Conservation (phyloP, 2,888 invertebrate genomes). For the Ormyrus thymus region DNA sequence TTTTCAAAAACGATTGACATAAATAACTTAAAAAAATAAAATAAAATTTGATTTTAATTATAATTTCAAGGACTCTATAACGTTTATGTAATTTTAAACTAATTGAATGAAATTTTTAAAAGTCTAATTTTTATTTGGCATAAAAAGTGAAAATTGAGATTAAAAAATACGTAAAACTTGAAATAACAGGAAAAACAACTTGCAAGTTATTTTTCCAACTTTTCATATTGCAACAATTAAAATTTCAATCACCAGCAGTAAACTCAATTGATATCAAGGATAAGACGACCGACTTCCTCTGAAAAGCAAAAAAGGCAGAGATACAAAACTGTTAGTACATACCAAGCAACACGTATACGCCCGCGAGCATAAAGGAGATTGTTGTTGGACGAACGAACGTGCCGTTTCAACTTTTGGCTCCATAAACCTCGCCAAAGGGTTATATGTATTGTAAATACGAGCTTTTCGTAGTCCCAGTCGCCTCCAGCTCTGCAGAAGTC, state of each 20-base stretch:
- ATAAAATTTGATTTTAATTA: not conserved
- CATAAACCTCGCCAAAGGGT: constrained; percentile 21
- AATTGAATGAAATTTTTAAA: no score
- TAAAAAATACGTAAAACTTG: no score
- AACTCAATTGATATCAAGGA: not conserved
- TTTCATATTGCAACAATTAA: not conserved
- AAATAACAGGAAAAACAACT: no score
- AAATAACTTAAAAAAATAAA: not conserved
- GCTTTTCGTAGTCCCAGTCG: not conserved
- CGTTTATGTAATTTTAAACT: not conserved
- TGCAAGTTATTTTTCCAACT: no score
- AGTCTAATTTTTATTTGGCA: no score
- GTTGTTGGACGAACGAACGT: constrained; percentile 30
- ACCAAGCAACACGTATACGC: constrained; percentile 8
- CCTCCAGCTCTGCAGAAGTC: not conserved
- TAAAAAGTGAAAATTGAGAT: no score
- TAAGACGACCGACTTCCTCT: not conserved
- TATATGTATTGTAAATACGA: constrained; percentile 44
- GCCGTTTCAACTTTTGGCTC: constrained; percentile 25
- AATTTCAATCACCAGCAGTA: not conserved
- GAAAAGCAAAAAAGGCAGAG: not conserved
- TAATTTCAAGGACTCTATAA: not conserved
- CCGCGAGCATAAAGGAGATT: constrained; percentile 9
- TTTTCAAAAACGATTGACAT: no score
- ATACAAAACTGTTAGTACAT: not conserved